phyloP scores from a whole-genome alignment of 2,797 vertebrate genomes.

The Sebastes variabilis region DNA sequence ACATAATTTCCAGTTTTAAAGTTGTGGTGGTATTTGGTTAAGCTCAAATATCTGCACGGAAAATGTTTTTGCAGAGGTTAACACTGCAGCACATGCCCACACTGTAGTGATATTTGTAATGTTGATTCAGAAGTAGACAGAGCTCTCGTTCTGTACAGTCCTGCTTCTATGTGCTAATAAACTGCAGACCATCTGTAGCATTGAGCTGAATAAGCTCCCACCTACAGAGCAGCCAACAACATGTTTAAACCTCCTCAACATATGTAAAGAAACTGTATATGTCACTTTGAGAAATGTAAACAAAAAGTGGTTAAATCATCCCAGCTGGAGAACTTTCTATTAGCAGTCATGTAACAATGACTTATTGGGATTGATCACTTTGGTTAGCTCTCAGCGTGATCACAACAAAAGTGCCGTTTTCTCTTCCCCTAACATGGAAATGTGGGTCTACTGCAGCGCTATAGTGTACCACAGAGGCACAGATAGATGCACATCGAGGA shows the following conservation, averaged over 20 bases:
- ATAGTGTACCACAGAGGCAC: conserved; percentile 26
- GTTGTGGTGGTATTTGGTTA: conserved; percentile 69
- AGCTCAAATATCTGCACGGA: conserved; percentile 63
- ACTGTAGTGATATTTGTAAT: conserved; percentile 36
- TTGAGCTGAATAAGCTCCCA: conserved; percentile 41
- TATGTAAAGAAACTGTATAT: conserved; percentile 4
- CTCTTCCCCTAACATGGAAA: conserved; percentile 21
- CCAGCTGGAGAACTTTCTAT: conserved; percentile 15
- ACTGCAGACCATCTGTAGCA: conserved; percentile 37
- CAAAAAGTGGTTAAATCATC: conserved; percentile 4
- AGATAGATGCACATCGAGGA: not conserved
- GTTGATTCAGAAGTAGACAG: conserved; percentile 36
- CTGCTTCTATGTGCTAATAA: conserved; percentile 26
- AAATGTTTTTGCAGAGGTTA: conserved; percentile 64
- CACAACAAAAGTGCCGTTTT: conserved; percentile 29
- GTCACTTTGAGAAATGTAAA: conserved; percentile 19
- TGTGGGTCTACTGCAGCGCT: conserved; percentile 12
- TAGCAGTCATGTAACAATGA: conserved; percentile 2
- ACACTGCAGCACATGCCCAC: conserved; percentile 29
- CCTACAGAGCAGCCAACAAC: conserved; percentile 26
- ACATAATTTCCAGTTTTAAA: conserved; percentile 64
- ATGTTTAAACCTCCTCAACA: not conserved
- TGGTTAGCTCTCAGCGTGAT: conserved; percentile 21
- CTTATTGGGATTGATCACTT: conserved; percentile 29
- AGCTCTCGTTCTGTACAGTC: conserved; percentile 19